Percentiles rank a stretch among this genome's conserved stretches.
Evolutionary conservation across 1,140 invertebrate genomes (phyloP).

Genomic region (Pararge aegeria): DNA sequence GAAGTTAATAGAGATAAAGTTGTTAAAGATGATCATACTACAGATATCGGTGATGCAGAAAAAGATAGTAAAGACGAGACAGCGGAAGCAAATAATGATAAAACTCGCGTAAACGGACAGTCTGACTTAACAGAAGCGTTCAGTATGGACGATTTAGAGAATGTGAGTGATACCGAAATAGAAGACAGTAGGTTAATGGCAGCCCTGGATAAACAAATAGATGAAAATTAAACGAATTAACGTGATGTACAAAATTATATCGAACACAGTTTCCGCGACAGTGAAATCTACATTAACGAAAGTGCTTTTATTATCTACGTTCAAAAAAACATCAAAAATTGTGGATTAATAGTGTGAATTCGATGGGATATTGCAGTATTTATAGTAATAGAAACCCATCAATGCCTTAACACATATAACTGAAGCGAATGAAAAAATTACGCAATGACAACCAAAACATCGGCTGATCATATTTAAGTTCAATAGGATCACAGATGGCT

Average conservation of each 20-base stretch:
- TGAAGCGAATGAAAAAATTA: too few relatives aligned
- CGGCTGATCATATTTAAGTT: too few relatives aligned
- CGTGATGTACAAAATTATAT: too few relatives aligned
- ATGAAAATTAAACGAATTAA: slow-evolving; percentile 23
- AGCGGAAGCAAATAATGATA: slow-evolving; percentile 7
- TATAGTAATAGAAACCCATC: too few relatives aligned
- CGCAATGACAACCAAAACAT: too few relatives aligned
- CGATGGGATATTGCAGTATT: too few relatives aligned
- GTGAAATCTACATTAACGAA: slow-evolving; percentile 15
- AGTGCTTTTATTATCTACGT: too few relatives aligned
- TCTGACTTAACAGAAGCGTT: slow-evolving; percentile 7
- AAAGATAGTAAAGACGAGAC: neutral
- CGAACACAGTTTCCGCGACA: slow-evolving; percentile 21
- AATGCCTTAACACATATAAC: too few relatives aligned
- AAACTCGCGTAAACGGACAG: slow-evolving; percentile 6
- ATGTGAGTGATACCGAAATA: slow-evolving; percentile 34
- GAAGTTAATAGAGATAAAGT: slow-evolving; percentile 6
- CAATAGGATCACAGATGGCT: too few relatives aligned
- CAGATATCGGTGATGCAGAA: neutral
- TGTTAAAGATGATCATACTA: too few relatives aligned
- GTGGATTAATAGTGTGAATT: too few relatives aligned
- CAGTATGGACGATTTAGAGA: slow-evolving; percentile 38
- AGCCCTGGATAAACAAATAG: slow-evolving; percentile 42
- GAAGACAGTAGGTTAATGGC: slow-evolving; percentile 44
- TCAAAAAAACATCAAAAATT: too few relatives aligned